Base-by-base conservation (phyloP, 2,797 vertebrate genomes). In the Neostethus bicornis region DNA sequence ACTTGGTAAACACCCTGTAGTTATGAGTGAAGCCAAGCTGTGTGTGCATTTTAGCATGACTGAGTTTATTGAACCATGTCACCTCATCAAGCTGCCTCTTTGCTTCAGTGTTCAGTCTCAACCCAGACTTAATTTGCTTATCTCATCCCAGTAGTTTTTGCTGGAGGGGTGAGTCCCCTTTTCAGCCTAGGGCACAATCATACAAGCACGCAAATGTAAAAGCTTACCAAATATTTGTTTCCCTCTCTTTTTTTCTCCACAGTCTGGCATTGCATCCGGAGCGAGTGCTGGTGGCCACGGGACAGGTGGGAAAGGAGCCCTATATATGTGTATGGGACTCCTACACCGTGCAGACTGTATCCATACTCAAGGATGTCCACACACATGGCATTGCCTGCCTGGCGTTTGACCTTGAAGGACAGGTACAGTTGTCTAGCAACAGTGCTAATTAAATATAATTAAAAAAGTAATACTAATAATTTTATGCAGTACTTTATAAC, bases 281-380 rank as follows among this genome's bases (percentile, higher is more conserved):
- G 77, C 93, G 94, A 59, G 94, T 97, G 75, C 84, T 99, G 91
- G 96, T 99, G 86, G 97, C 97, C 77, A 99, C 97, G 2, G 97
- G 97, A 77, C 97, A 99, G 91, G 96, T 99, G 87, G 97, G 97
- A 66, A 98, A 98, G 85, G 97, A 99, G 57, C 97, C 97, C 0
- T 98, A 96, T 83, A 96, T 99, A 87, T 98, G 97, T 2, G 93
- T 98, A 46, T 98, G 96, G 96, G 97, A 99, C 80, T 96, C 96
- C 0, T 98, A 98, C 88, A 97, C 94, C 13, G 92, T 97, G 60
- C 97, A 99, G 62, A 98, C 96, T 0, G 81, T 98, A 43, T 98
- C 97, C 45, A 90, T 99, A 78, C 91, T 99, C 70, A 99, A 98
- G 74, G 97, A 98, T 4, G 88, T 93, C 77, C 97, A 99, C 87